Conservation (phyloP, 2,113 vertebrate genomes). For the Clarias batrachus region DNA sequence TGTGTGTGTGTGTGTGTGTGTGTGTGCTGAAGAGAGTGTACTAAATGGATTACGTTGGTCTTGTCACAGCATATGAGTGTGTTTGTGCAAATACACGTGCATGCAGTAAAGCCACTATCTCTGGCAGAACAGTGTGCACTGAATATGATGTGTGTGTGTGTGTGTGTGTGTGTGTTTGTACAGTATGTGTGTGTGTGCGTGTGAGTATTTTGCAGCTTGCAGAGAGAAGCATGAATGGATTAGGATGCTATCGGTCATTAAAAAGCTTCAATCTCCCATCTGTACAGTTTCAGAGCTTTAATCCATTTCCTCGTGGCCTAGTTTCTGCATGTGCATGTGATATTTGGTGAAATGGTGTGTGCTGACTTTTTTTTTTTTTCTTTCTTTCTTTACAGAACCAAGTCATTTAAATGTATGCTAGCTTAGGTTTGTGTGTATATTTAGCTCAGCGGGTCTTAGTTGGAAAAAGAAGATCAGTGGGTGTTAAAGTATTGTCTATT, state of each 20-base stretch:
- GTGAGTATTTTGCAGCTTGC: not conserved
- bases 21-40: not conserved
- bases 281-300: conserved; percentile 30
- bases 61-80: not conserved
- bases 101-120: not conserved
- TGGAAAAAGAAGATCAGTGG: not conserved
- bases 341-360: not conserved
- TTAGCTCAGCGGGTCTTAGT: not conserved
- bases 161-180: not conserved
- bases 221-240: conserved; percentile 28
- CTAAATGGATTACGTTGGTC: not conserved
- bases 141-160: not conserved
- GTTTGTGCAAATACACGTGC: not conserved
- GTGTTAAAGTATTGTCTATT: not conserved
- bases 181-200: not conserved
- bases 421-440: not conserved
- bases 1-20: conserved; percentile 4
- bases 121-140: not conserved
- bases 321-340: not conserved
- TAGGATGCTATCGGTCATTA: conserved; percentile 23
- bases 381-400: not conserved
- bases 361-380: not conserved
- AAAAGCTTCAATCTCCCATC: conserved; percentile 15
- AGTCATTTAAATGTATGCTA: not conserved
- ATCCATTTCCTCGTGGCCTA: conserved; percentile 29